These are phyloP conservation scores for Chrysomela aeneicollis DNA, from an alignment of 2,888 invertebrate genomes.

Conservation along the genomic window DNA sequence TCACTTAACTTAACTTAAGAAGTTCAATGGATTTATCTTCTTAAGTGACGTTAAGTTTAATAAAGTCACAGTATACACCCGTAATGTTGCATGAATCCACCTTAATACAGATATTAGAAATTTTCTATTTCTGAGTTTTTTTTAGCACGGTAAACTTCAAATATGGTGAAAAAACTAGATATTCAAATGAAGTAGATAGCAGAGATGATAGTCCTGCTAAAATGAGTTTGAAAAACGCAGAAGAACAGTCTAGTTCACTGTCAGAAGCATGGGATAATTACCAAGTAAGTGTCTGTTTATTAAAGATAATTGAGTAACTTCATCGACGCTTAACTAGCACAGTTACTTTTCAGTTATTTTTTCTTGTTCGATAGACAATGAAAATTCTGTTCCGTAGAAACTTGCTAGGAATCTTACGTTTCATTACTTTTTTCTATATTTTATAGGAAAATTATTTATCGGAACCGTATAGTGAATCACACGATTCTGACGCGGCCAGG, in stretches of 20 bases:
- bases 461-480: conserved; percentile 87
- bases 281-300: conserved; percentile 67
- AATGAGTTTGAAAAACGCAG: conserved; percentile 70
- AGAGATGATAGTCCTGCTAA: conserved; percentile 61
- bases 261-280: conserved; percentile 97
- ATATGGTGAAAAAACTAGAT: conserved; percentile 65
- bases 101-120: background rate
- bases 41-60: no score
- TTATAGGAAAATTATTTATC: conserved; percentile 89
- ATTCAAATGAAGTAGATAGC: conserved; percentile 55
- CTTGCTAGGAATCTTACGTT: no score
- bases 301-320: no score
- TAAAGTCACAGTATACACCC: no score
- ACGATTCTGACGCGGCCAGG: conserved; percentile 85
- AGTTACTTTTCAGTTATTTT: no score
- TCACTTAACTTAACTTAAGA: no score
- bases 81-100: no score
- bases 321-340: no score
- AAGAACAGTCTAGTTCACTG: conserved; percentile 82
- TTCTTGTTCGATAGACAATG: no score
- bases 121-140: conserved; percentile 27
- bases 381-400: no score
- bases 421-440: conserved; percentile 22
- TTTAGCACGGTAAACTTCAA: conserved; percentile 69
- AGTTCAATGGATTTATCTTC: no score